Conservation (phyloP, 1,140 invertebrate species). For the Bombus confusus region DNA sequence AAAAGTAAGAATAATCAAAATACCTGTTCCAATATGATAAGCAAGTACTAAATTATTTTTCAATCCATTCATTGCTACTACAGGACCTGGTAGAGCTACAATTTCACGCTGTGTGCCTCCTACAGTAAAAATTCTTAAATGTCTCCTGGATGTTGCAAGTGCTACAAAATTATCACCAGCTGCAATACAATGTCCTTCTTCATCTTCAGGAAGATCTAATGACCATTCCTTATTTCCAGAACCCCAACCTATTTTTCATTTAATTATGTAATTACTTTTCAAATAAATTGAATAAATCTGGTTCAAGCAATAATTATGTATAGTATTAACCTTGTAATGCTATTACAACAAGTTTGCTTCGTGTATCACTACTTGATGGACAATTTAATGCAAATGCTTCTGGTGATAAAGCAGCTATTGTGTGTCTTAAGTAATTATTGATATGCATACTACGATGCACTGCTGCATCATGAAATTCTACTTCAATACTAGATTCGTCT, state of each 20-base stretch:
- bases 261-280: slow-evolving; percentile 21
- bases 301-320: neutral
- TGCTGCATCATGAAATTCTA: slow-evolving; percentile 97
- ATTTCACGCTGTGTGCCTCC: slow-evolving; percentile 93
- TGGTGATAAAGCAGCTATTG: slow-evolving; percentile 91
- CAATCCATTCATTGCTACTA: slow-evolving; percentile 87
- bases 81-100: slow-evolving; percentile 87
- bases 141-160: slow-evolving; percentile 88
- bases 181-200: slow-evolving; percentile 89
- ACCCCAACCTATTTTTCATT: slow-evolving; percentile 79
- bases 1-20: slow-evolving; percentile 28
- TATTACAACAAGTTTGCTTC: slow-evolving; percentile 82
- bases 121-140: slow-evolving; percentile 91
- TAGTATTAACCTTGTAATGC: slow-evolving; percentile 74
- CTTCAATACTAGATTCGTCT: slow-evolving; percentile 92
- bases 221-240: slow-evolving; percentile 95
- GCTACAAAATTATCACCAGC: slow-evolving; percentile 90
- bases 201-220: slow-evolving; percentile 88
- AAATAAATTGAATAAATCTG: neutral
- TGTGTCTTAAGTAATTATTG: slow-evolving; percentile 90
- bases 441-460: slow-evolving; percentile 95
- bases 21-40: slow-evolving; percentile 88
- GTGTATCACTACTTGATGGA: slow-evolving; percentile 83
- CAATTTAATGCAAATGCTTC: slow-evolving; percentile 92
- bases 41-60: slow-evolving; percentile 89